These are phyloP conservation scores for Stegodyphus mimosarum DNA, from an alignment of 1,140 invertebrate species.

Conservation along the genomic window DNA sequence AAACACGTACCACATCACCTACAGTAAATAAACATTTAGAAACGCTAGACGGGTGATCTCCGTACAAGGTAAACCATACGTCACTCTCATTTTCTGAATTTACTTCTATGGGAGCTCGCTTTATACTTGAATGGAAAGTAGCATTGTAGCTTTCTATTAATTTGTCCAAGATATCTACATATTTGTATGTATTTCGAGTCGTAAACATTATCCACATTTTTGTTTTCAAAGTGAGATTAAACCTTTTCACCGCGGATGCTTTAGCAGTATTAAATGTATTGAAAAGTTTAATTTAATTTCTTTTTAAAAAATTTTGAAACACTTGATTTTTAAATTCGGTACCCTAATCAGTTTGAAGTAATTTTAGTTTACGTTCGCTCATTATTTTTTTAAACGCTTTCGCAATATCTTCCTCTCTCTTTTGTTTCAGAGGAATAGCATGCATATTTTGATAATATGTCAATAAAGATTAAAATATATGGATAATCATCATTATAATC, in stretches of 20 bases:
- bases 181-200: conserved; percentile 67
- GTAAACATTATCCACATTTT: conserved; percentile 69
- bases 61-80: conserved; percentile 59
- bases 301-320: conserved; percentile 65
- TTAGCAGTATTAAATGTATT: conserved; percentile 68
- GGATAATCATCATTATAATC: no score
- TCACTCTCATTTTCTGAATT: conserved; percentile 32
- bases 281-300: conserved; percentile 68
- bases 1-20: conserved; percentile 63
- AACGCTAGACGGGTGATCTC: conserved; percentile 46
- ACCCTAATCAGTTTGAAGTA: conserved; percentile 55
- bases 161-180: conserved; percentile 66
- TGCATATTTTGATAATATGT: no score
- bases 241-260: conserved; percentile 69
- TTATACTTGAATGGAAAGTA: conserved; percentile 68
- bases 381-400: conserved; percentile 59
- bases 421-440: conserved; percentile 62
- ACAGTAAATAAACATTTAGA: conserved; percentile 62
- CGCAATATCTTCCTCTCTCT: conserved; percentile 26
- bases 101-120: conserved; percentile 66
- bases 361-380: not conserved
- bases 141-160: conserved; percentile 69
- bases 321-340: conserved; percentile 53
- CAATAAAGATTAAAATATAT: no score
- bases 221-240: conserved; percentile 70